Evolutionary conservation across 2,888 invertebrate genomes (phyloP).

Genomic region (Sicus ferrugineus): DNA sequence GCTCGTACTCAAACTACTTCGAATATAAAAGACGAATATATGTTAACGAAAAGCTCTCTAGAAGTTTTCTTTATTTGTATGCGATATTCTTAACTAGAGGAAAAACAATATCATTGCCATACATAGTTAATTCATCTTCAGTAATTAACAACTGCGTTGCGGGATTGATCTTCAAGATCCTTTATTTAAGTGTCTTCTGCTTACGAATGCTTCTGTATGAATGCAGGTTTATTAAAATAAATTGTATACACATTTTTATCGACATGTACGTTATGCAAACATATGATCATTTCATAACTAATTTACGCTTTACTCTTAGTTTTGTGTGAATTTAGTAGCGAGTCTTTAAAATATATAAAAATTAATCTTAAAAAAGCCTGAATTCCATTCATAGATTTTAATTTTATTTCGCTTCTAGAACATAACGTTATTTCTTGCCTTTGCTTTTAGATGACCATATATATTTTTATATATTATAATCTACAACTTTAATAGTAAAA

Average conservation of each 20-base stretch:
- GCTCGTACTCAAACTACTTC: no score
- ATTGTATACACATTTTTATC: conserved; percentile 12
- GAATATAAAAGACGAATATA: neutral
- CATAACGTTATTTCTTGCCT: conserved; percentile 30
- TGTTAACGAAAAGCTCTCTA: conserved; percentile 13
- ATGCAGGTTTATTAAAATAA: conserved; percentile 21
- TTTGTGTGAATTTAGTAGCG: conserved; percentile 13
- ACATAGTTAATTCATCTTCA: conserved; percentile 30
- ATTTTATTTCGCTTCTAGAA: conserved; percentile 29
- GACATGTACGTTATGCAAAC: conserved; percentile 17
- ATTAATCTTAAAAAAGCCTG: conserved; percentile 29
- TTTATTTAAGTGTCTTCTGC: neutral
- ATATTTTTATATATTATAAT: conserved; percentile 41
- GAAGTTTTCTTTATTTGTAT: conserved; percentile 34
- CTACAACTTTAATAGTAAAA: conserved; percentile 41
- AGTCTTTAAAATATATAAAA: conserved; percentile 21
- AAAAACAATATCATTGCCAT: conserved; percentile 38
- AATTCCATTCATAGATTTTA: conserved; percentile 19
- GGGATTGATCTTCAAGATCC: neutral
- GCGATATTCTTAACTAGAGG: conserved; percentile 38
- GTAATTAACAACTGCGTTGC: conserved; percentile 33
- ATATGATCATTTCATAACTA: conserved; percentile 14
- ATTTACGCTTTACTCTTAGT: conserved; percentile 6
- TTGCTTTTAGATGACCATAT: conserved; percentile 44
- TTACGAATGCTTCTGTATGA: conserved; percentile 6